Conservation (phyloP, 2,113 vertebrate species). For the Pituophis catenifer region DNA sequence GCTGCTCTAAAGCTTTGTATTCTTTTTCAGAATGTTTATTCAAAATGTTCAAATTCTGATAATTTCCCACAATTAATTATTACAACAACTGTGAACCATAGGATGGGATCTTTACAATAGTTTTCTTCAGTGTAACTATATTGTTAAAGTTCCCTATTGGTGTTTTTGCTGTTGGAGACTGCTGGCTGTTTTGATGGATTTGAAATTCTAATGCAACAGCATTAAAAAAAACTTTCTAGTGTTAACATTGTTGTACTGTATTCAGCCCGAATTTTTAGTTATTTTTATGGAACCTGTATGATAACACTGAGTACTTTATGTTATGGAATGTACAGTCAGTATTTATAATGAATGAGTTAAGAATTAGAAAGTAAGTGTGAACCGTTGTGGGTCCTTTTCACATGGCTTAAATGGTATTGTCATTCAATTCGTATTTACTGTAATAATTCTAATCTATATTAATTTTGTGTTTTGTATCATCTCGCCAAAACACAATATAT, state of each 20-base stretch:
- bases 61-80: conserved; percentile 43
- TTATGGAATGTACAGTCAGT: conserved; percentile 67
- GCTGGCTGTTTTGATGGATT: conserved; percentile 45
- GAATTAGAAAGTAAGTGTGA: conserved; percentile 66
- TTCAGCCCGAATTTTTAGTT: conserved; percentile 57
- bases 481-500: conserved; percentile 70
- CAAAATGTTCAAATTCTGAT: conserved; percentile 50
- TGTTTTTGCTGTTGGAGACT: conserved; percentile 51
- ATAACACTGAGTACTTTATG: conserved; percentile 53
- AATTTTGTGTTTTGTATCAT: conserved; percentile 66
- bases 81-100: conserved; percentile 33
- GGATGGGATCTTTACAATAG: not conserved
- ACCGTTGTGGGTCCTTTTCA: conserved; percentile 49
- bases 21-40: conserved; percentile 33
- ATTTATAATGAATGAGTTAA: conserved; percentile 50
- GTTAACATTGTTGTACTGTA: conserved; percentile 61
- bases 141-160: conserved; percentile 28
- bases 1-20: conserved; percentile 49
- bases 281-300: conserved; percentile 64
- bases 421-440: conserved; percentile 48
- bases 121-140: conserved; percentile 22
- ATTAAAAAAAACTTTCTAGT: conserved; percentile 26
- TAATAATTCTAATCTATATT: conserved; percentile 52
- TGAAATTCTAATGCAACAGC: conserved; percentile 53
- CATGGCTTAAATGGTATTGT: conserved; percentile 56